A percentile compares a stretch with the other conserved stretches of the same genome.
These are phyloP conservation scores for Sipha flava DNA, from an alignment of 1,140 invertebrate genomes.

Conservation along the genomic window DNA sequence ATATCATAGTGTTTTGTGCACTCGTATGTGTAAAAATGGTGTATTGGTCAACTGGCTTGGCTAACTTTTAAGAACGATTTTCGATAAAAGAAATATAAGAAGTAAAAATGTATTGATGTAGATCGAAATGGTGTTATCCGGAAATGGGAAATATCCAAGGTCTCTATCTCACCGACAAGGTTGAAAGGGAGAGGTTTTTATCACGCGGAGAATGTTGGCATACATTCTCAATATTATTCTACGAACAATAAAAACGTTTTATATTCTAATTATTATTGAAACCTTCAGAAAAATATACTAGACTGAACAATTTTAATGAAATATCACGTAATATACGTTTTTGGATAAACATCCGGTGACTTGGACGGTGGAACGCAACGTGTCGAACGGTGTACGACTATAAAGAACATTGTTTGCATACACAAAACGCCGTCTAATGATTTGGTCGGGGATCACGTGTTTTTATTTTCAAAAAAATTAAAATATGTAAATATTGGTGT, in stretches of 20 bases:
- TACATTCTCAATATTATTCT: neutral
- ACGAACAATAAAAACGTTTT: neutral
- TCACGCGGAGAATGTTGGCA: neutral
- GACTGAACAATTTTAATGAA: neutral
- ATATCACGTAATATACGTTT: no score
- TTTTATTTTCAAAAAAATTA: neutral
- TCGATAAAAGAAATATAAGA: no score
- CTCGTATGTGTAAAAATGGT: no score
- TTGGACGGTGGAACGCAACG: neutral
- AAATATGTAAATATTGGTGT: no score
- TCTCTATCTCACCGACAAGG: neutral
- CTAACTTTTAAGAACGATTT: no score
- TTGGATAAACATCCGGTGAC: neutral
- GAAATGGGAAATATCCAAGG: neutral
- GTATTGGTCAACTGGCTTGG: no score
- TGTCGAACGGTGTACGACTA: neutral
- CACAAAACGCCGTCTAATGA: conserved; percentile 16
- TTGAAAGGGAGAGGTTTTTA: neutral
- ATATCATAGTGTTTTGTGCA: no score
- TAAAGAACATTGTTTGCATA: conserved; percentile 4
- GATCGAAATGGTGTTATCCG: neutral
- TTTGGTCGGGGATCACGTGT: neutral
- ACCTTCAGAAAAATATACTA: neutral
- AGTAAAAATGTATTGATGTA: neutral
- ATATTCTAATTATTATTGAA: neutral